Percentiles rank a stretch among this genome's conserved stretches.
These are phyloP conservation scores for Emydoidea blandingii DNA, from an alignment of 2,797 vertebrate species.

Conservation along the genomic window DNA sequence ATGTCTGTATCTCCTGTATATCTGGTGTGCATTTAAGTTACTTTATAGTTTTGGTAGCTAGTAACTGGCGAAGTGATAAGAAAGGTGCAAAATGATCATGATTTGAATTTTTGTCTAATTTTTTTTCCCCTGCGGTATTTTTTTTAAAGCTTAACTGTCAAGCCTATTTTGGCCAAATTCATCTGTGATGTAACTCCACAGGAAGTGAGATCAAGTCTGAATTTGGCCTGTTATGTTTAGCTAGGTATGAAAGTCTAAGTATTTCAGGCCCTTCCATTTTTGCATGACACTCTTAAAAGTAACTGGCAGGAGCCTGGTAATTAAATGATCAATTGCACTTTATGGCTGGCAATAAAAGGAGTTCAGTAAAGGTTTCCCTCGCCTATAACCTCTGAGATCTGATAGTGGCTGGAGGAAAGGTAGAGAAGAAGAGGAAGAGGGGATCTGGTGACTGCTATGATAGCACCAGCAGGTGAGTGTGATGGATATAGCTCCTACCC, in stretches of 20 bases:
- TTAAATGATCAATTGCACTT: fast-evolving
- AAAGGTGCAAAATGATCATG: neutral
- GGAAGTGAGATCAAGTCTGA: neutral
- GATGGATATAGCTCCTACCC: neutral
- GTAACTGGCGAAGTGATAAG: neutral
- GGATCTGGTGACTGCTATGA: neutral
- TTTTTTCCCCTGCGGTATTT: neutral
- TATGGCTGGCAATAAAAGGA: fast-evolving
- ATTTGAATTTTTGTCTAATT: neutral
- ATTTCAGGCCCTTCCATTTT: neutral
- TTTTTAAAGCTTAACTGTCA: neutral
- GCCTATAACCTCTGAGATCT: neutral
- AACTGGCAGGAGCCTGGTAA: neutral
- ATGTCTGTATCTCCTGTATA: neutral
- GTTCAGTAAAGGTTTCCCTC: neutral
- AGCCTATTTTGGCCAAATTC: neutral
- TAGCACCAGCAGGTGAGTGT: neutral
- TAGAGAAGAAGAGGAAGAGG: neutral
- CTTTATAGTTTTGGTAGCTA: fast-evolving
- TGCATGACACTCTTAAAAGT: neutral
- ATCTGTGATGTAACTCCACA: neutral
- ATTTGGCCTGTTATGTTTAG: neutral
- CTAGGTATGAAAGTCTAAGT: neutral
- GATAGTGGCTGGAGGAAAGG: neutral
- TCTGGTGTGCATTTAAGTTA: neutral